phyloP scores from a whole-genome alignment of 2,797 vertebrate species.

The Schizopygopsis pylzovi region DNA sequence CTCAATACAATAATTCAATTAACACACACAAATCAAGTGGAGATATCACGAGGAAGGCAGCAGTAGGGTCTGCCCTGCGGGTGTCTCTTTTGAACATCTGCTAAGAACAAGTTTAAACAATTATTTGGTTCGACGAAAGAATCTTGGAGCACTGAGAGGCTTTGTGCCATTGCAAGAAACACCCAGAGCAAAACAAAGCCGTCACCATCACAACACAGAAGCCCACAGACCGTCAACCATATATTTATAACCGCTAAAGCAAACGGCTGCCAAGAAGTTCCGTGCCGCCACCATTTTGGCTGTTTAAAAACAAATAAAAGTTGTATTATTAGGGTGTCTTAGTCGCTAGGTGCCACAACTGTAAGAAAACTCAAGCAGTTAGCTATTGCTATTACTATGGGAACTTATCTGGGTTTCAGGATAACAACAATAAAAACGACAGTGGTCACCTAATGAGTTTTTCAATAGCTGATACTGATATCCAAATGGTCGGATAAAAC shows the following conservation, averaged over 20 bases:
- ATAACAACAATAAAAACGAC: not conserved
- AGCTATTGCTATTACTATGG: not conserved
- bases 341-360: slow-evolving; percentile 8
- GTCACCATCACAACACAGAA: slow-evolving; percentile 34
- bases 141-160: not conserved
- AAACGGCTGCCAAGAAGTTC: slow-evolving; percentile 11
- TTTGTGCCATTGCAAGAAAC: slow-evolving; percentile 25
- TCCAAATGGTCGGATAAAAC: not conserved
- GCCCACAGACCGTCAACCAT: not conserved
- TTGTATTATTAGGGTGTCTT: not conserved
- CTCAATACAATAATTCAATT: slow-evolving; percentile 2
- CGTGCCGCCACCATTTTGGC: not conserved
- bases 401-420: not conserved
- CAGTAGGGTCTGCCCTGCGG: not conserved
- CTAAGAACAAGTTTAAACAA: slow-evolving; percentile 40
- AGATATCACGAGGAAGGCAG: not conserved
- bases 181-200: slow-evolving; percentile 32
- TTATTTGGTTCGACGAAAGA: not conserved
- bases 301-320: slow-evolving; percentile 25
- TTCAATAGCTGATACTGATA: not conserved
- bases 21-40: slow-evolving; percentile 14
- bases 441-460: not conserved
- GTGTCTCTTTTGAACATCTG: slow-evolving; percentile 24
- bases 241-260: slow-evolving; percentile 12
- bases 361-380: slow-evolving; percentile 8